A percentile compares a stretch with the other conserved stretches of the same genome.
Evolutionary conservation across 2,113 vertebrate species (phyloP).

Genomic region (Recurvirostra avosetta): DNA sequence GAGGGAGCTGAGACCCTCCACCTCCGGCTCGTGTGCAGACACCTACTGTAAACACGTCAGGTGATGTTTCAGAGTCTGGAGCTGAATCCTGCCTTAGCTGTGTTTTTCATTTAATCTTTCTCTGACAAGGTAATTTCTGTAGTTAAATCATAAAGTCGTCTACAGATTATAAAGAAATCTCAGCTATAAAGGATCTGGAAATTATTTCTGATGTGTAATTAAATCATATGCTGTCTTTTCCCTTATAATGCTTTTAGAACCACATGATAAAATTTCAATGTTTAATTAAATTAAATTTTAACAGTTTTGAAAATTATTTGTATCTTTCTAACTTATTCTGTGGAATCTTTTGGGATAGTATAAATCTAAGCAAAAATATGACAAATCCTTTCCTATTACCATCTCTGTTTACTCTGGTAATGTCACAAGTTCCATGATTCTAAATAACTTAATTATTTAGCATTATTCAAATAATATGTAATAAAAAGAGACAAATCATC

Average conservation of each 20-base stretch:
- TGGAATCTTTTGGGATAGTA: background rate
- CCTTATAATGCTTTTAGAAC: background rate
- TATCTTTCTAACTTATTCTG: background rate
- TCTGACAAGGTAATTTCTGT: background rate
- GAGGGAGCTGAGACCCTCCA: background rate
- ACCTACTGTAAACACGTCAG: background rate
- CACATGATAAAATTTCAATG: background rate
- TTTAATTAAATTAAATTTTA: background rate
- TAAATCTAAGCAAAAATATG: constrained; percentile 5
- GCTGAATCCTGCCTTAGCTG: background rate
- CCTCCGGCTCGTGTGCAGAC: rapidly evolving
- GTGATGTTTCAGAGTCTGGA: background rate
- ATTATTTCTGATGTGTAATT: background rate
- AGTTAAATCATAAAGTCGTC: background rate
- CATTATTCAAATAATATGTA: constrained; percentile 72
- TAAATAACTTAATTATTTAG: constrained; percentile 76
- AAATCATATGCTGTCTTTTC: background rate
- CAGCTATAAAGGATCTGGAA: background rate
- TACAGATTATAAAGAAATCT: background rate
- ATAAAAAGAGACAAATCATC: constrained; percentile 76
- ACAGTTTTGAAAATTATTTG: background rate
- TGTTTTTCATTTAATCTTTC: background rate
- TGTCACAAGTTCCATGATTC: constrained; percentile 46
- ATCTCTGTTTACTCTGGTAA: constrained; percentile 59
- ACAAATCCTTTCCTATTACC: constrained; percentile 44